These are phyloP conservation scores for Drosophila pectinifera DNA, from an alignment of 1,140 invertebrate species.

Conservation along the genomic window DNA sequence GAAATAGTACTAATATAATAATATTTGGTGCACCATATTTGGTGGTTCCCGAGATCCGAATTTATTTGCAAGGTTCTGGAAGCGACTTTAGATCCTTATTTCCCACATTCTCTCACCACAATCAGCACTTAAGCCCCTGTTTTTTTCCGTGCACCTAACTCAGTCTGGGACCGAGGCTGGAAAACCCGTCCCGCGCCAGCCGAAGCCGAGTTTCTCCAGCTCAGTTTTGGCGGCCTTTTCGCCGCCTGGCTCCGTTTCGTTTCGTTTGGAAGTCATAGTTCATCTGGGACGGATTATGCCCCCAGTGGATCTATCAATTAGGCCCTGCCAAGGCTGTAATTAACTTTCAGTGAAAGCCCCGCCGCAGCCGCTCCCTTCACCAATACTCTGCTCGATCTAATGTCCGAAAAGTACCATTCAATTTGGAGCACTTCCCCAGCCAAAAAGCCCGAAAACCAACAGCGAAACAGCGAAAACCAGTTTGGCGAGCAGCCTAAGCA, in stretches of 20 bases:
- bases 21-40: too few relatives aligned
- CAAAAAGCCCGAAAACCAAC: not conserved
- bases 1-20: too few relatives aligned
- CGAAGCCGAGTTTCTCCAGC: not conserved
- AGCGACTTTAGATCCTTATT: too few relatives aligned
- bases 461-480: constrained; percentile 11
- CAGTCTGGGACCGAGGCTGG: constrained; percentile 7
- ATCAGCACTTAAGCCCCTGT: too few relatives aligned
- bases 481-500: constrained; percentile 28
- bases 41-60: too few relatives aligned
- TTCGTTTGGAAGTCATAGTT: constrained; percentile 44
- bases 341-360: constrained; percentile 40
- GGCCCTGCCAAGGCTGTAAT: constrained; percentile 33
- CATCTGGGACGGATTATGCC: constrained; percentile 9
- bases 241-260: constrained; percentile 10
- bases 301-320: constrained; percentile 37
- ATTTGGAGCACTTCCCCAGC: constrained; percentile 40
- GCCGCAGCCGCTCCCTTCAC: not conserved
- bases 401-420: constrained; percentile 34
- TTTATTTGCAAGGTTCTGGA: too few relatives aligned
- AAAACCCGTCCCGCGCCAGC: constrained; percentile 22
- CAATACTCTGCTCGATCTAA: constrained; percentile 13
- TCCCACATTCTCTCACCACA: too few relatives aligned
- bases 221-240: constrained; percentile 43
- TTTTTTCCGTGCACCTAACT: not conserved